Evolutionary conservation across 2,888 invertebrate species (phyloP), one percentile per base, ranked within the genome.

Genomic region (Euzetes globulus): DNA sequence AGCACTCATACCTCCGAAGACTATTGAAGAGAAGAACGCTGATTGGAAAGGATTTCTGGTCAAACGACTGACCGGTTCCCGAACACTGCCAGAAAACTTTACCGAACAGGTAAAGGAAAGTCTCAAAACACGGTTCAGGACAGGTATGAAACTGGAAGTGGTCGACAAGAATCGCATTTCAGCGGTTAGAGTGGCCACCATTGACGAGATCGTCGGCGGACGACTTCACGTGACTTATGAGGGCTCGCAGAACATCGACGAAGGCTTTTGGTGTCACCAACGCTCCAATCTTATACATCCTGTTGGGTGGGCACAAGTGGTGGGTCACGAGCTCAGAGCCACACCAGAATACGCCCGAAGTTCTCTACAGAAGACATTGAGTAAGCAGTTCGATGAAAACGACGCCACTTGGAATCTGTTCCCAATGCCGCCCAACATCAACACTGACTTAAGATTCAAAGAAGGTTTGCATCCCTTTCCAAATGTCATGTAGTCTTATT

Each of bases 21-120:
- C 89, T 75, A 94, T 97, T 81, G 92, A 93, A 82, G 89, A 92
- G 81, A 95, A 94, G 85, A 93, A 93, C 83, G 88, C 88, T 77
- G 96, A 97, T 85, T 97, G 97, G 97, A 94, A 95, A 82, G 92
- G 92, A 84, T 96, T 94, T 83, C 85, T 97, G 77, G 91, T 94
- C 78, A 91, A 91, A 82, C 87, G 94, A 78, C 85, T 98, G 77
- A 95, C 95, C 0, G 96, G 96, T 22, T 94, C 96, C n/a, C 87
- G 94, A 74, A 97, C 97, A 7, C 85, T 97, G 79, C 96, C 96
- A 33, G 91, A 91, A 27, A 93, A 94, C 84, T 96, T 94, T 84
- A 91, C 91, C 82, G 88, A 77, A 25, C 68, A 82, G 81, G 80
- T 83, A 25, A 80, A 81, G 71, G 82, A 83, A 68, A 79, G 81